Evolutionary conservation across 1,140 invertebrate genomes (phyloP), one percentile per base, ranked within the genome.

Genomic region (Matsumurasca onukii): DNA sequence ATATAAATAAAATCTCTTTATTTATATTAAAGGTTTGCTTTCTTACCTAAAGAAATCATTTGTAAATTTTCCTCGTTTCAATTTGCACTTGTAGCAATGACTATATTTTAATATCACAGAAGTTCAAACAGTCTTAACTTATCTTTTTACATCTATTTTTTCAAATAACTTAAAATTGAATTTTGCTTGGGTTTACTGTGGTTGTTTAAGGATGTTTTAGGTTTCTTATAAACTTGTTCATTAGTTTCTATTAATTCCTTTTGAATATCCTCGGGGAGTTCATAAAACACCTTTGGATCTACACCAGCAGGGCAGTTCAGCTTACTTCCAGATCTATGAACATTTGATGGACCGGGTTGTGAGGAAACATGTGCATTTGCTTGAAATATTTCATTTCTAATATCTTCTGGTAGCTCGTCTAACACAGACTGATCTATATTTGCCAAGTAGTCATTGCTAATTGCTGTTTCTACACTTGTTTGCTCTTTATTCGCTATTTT

Each of bases 241-340:
- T n/a, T n/a, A 66, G 15, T 49, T 24, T n/a, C 20, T 48, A 3
- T 22, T 59, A 69, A 66, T 69, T 69, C 67, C 55, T 39, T 3
- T n/a, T 63, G 67, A 25, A 69, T 64, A 3, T 69, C 67, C 1
- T 66, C n/a, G 13, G 67, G 67, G 13, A 69, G 25, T 48, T 69
- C 67, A 62, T 64, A 64, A 20, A 69, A 64, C 2, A 69, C 67
- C 61, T 66, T 45, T 22, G 17, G 2, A 39, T 69, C 59, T 39
- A 69, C 24, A 15, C 22, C 61, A 20, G 31, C 20, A 20, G 34
- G 52, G 34, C 31, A 31, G n/a, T 27, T 13, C 3, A 22, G 3
- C n/a, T 5, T 20, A 9, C 49, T n/a, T 59, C 1, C 3, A 29
- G 49, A n/a, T 52, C 12, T n/a, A 20, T 13, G 3, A 20, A 13